Evolutionary conservation across 2,797 vertebrate species (phyloP), one percentile per base, ranked within the genome.

Genomic region (Austrolebias charrua): DNA sequence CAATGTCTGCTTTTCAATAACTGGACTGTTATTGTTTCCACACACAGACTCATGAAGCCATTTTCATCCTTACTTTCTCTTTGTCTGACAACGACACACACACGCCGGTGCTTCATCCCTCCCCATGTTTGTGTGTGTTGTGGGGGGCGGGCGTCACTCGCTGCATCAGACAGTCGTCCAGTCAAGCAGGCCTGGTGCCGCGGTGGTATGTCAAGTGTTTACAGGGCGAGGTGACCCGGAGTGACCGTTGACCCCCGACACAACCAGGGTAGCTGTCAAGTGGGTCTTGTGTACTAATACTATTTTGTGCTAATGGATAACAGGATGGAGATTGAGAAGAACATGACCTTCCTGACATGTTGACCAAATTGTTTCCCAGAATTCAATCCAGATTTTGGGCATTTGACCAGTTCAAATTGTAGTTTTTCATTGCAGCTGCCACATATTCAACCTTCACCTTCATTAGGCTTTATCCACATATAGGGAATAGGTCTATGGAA

Each of bases 131-230:
- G 45, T 28, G 20, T 20, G 43, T 24, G 42, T 59, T 44, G 35
- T 20, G 45, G 5, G 24, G 11, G 48, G 2, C 15, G 38, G 56
- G 45, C 18, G 24, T 69, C 56, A 29, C 69, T 68, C 65, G 50
- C 66, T 5, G 70, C 50, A 40, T 62, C 81, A 81, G 81, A 66
- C 78, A 11, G 11, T 13, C 38, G 9, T 78, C 74, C 81, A 42
- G 71, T 65, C 19, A 31, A 35, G 74, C 75, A 40, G 77, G 69
- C 63, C n/a, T 33, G 73, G 82, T 80, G 78, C 82, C 74, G 68
- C 24, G 49, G 65, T 79, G 84, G 86, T 81, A 90, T 88, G 86
- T 86, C 5, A 69, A 88, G 87, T 87, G 90, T 89, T 89, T 86
- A 86, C 78, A 82, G 85, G 85, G 83, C 69, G 67, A 75, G 79